phyloP scores from a whole-genome alignment of 2,797 vertebrate species.

The Crocidura indochinensis region DNA sequence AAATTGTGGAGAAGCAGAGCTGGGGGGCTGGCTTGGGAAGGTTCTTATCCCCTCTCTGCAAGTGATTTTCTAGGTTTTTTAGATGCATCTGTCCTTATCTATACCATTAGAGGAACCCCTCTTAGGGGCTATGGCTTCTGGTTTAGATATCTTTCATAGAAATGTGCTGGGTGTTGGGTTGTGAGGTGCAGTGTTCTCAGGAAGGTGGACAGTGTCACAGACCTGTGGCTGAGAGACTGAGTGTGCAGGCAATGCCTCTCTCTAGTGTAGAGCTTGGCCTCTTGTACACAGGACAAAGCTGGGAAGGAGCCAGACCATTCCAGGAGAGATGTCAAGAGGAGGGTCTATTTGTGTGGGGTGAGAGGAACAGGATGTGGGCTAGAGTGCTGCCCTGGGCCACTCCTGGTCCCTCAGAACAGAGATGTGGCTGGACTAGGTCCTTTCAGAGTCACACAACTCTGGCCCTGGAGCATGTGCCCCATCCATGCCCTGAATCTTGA shows the following conservation, averaged over 20 bases:
- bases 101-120: not conserved
- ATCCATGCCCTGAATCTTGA: not conserved
- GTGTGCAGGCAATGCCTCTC: not conserved
- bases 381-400: not conserved
- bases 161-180: not conserved
- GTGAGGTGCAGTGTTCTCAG: not conserved
- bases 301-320: not conserved
- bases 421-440: not conserved
- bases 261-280: not conserved
- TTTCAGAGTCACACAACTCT: not conserved
- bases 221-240: not conserved
- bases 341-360: not conserved
- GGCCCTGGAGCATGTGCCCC: not conserved
- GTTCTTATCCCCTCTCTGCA: not conserved
- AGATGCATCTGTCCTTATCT: not conserved
- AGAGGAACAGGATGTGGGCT: slow-evolving; percentile 13
- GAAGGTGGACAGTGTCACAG: not conserved
- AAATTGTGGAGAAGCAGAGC: not conserved
- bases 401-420: slow-evolving; percentile 34
- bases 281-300: not conserved
- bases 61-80: not conserved
- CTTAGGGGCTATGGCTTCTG: slow-evolving; percentile 22
- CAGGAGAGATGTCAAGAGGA: not conserved
- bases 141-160: slow-evolving; percentile 14
- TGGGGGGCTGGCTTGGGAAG: not conserved